Evolutionary conservation across 2,797 vertebrate genomes (phyloP).

Genomic region (Chaetophractus vellerosus): DNA sequence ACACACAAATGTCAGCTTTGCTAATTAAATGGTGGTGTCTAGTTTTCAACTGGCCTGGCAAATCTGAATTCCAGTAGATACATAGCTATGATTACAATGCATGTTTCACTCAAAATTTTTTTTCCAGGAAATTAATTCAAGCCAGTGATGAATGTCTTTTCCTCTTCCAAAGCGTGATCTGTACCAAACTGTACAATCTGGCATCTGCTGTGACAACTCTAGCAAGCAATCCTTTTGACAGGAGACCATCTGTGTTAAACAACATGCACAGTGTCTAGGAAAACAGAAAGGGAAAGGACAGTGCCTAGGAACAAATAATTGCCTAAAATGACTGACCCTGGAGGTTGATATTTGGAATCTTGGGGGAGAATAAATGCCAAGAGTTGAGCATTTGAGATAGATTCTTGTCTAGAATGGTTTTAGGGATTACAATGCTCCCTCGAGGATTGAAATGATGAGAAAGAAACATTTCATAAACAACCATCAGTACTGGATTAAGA

Average conservation of each 20-base stretch:
- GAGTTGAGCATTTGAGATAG: conserved; percentile 62
- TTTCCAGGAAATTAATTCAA: conserved; percentile 78
- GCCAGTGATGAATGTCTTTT: conserved; percentile 36
- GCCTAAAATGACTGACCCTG: conserved; percentile 57
- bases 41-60: neutral
- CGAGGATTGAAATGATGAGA: conserved; percentile 33
- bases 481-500: conserved; percentile 41
- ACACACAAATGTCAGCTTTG: neutral
- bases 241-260: conserved; percentile 83
- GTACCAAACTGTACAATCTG: conserved; percentile 70
- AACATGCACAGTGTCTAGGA: conserved; percentile 74
- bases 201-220: conserved; percentile 82
- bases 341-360: conserved; percentile 73
- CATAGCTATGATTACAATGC: conserved; percentile 19
- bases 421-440: conserved; percentile 53
- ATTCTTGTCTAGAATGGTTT: conserved; percentile 64
- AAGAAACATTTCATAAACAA: conserved; percentile 44
- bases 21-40: neutral
- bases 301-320: conserved; percentile 49
- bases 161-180: conserved; percentile 78
- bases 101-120: conserved; percentile 62
- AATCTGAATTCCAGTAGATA: conserved; percentile 40
- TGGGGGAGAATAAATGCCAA: neutral
- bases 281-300: conserved; percentile 71
- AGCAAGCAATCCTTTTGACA: conserved; percentile 82